phyloP scores from a whole-genome alignment of 1,140 invertebrate species.

The Meloidogyne floridensis region DNA sequence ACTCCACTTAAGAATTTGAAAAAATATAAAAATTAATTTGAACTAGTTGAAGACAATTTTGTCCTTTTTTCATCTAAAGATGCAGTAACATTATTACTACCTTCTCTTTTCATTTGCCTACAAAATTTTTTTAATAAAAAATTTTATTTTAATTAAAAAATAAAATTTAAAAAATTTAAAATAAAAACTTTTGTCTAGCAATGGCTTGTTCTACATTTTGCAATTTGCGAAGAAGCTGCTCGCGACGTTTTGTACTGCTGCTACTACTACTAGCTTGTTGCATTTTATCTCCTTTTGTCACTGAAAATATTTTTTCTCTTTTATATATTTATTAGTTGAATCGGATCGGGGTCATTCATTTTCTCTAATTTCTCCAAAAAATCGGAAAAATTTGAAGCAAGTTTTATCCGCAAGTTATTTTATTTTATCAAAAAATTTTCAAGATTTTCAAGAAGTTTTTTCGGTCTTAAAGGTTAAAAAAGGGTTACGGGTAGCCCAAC shows the following conservation, averaged over 20 bases:
- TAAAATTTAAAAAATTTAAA: not conserved
- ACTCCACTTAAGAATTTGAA: not conserved
- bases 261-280: not conserved
- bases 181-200: not conserved
- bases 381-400: no score
- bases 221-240: conserved; percentile 11
- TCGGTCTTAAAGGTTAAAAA: no score
- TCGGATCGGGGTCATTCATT: no score
- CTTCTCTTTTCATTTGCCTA: not conserved
- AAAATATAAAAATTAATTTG: not conserved
- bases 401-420: no score
- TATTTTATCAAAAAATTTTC: no score
- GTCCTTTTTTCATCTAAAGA: not conserved
- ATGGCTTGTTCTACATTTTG: conserved; percentile 26
- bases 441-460: no score
- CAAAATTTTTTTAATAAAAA: not conserved
- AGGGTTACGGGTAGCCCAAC: no score
- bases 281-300: not conserved
- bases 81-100: not conserved
- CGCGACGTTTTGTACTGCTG: not conserved
- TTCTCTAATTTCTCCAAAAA: no score
- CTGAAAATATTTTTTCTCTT: not conserved
- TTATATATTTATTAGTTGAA: no score
- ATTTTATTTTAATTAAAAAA: not conserved
- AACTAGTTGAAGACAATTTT: not conserved